Conservation (phyloP, 2,113 vertebrate species). For the Dasyornis broadbenti region DNA sequence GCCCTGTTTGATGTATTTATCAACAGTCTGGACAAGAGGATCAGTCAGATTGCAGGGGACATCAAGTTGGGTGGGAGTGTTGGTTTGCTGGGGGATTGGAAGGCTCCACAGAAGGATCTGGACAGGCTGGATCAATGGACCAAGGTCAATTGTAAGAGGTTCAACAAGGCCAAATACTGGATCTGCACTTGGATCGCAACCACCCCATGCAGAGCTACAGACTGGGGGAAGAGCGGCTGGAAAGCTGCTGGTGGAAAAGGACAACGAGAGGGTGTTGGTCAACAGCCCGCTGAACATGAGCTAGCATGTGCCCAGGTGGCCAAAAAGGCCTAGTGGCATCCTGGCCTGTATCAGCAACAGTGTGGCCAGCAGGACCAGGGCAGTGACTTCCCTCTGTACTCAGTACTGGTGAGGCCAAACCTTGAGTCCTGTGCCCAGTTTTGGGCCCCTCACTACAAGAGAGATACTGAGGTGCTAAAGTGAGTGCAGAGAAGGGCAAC, state of each 20-base stretch:
- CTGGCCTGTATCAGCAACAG: fast-evolving
- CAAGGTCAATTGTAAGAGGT: fast-evolving
- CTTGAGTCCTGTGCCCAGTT: fast-evolving
- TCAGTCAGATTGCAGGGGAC: background rate
- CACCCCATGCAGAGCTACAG: fast-evolving
- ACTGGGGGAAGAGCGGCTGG: too few relatives aligned
- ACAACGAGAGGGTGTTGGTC: background rate
- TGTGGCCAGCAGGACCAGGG: background rate
- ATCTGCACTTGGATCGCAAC: background rate
- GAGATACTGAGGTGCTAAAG: background rate
- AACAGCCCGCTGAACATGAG: background rate
- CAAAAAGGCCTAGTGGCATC: background rate
- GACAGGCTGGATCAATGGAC: background rate
- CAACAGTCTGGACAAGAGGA: fast-evolving
- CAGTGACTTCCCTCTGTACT: fast-evolving
- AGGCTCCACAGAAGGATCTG: background rate
- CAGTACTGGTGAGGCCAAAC: fast-evolving
- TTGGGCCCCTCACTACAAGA: background rate
- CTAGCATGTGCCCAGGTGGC: background rate
- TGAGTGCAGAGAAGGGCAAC: fast-evolving
- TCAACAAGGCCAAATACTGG: background rate
- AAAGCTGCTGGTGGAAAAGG: background rate
- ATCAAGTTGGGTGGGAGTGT: background rate
- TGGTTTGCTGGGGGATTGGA: background rate
- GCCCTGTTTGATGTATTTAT: background rate